Evolutionary conservation across 2,113 vertebrate genomes (phyloP), one percentile per base, ranked within the genome.

Genomic region (Leiothrix lutea): DNA sequence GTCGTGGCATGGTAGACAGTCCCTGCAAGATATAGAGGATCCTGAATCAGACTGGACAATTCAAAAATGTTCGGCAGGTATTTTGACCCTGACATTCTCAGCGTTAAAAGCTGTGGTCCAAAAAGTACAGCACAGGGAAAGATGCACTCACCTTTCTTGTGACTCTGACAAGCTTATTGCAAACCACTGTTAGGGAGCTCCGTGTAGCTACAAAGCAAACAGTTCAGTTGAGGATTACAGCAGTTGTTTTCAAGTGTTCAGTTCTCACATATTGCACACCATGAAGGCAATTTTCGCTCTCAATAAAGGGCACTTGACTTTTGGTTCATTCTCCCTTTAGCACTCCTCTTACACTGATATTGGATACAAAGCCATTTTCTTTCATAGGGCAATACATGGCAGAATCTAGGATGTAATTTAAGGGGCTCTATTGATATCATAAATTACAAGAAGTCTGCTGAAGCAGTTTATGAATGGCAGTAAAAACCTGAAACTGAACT

Each of bases 341-440:
- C 90, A 77, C 72, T 96, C 47, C 50, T 97, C 94, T 97, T 83
- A 80, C 72, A 95, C 64, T 94, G 95, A 97, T 97, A 97, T 80
- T 97, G 93, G 77, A 92, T 94, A 92, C 42, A 88, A 96, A 96
- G 93, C 64, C 94, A 81, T 97, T 97, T 97, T 97, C 92, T 95
- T 97, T 97, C 92, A 97, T 53, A 97, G 92, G 95, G 91, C 91
- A 96, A 96, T 95, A 85, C 90, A 57, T 92, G 93, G 91, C 90
- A 97, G 97, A 98, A 97, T 97, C 94, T 86, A 97, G 95, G 97
- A 97, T 97, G 94, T 97, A 98, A 98, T 98, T 98, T 97, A 97
- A 97, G 97, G 96, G 44, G 9, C 86, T 97, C 97, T 98, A 97
- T 97, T 97, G 97, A 95, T 95, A 94, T 54, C 88, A 88, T 98